Base-by-base conservation (phyloP, 2,797 vertebrate genomes). In the Brachymystax lenok region DNA sequence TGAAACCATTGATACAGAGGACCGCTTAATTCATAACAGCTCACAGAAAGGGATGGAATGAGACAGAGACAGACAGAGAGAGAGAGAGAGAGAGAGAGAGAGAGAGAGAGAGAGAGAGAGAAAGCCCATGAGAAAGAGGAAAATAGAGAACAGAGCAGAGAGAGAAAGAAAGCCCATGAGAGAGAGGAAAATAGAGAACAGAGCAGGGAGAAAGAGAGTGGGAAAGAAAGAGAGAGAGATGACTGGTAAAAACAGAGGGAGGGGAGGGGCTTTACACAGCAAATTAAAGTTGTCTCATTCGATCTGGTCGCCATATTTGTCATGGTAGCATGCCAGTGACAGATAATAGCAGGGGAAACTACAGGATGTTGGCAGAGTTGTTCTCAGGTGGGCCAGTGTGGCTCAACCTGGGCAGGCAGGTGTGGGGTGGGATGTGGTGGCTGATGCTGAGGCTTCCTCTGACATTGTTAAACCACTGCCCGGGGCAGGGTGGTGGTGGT, bases 1-100 rank as follows among this genome's bases (percentile, higher is more conserved):
- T 75, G 72, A 80, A 87, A 83, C 54, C 63, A 82, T 79, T 16
- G 73, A 80, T 50, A 70, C 19, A 80, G 50, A 77, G 71, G 82
- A 6, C 19, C 83, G 69, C 69, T 19, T 66, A 66, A 66, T 66
- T 66, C 63, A 68, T 30, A 33, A 68, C 66, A 84, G 69, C 59
- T 56, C 80, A 83, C 83, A 85, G 76, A 10, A n/a, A 73, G 79
- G 74, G 80, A 77, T 84, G 73, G 63, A 77, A 46, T 46, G 61
- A 74, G 4, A 30, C 12, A 68, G 13, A 56, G 16, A 21, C 10
- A 46, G 33, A 35, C 1, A 59, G 16, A n/a, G 4, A n/a, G 16
- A 56, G 2, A 40, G 40, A 10, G 0, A 46, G 40, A 2, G 8
- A 12, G 17, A 21, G 19, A 59, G 17, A 10, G 10, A 46, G 40